Conservation (phyloP, 2,797 vertebrate species). For the Bucorvus abyssinicus region DNA sequence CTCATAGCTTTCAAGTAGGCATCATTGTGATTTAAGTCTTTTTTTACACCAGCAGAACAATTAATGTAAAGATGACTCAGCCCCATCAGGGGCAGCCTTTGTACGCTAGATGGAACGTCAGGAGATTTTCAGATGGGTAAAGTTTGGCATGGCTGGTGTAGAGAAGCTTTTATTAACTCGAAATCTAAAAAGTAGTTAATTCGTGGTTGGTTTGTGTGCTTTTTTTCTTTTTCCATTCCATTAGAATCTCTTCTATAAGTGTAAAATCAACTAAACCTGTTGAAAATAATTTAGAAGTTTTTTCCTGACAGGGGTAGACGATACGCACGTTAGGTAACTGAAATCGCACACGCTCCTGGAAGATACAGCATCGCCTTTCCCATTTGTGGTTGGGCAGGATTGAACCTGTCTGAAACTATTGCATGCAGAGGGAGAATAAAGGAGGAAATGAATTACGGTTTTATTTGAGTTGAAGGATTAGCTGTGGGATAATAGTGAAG, state of each 20-base stretch:
- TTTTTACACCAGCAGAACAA: not conserved
- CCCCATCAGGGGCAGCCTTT: not conserved
- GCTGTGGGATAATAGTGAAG: constrained; percentile 13
- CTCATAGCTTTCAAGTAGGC: not conserved
- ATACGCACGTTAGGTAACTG: constrained; percentile 22
- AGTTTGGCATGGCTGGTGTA: not conserved
- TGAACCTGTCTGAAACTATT: constrained; percentile 56
- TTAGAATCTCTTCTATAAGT: not conserved
- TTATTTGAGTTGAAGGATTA: constrained; percentile 61
- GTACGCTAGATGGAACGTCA: not conserved
- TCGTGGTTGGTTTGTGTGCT: not conserved
- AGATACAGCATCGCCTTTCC: not conserved
- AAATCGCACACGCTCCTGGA: not conserved
- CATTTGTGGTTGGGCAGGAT: constrained; percentile 18
- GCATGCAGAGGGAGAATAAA: not conserved
- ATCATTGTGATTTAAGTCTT: not conserved
- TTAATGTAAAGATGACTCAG: not conserved
- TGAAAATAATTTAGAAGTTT: not conserved
- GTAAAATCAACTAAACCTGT: constrained; percentile 1
- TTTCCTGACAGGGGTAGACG: not conserved
- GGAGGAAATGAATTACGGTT: constrained; percentile 41
- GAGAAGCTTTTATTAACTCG: not conserved
- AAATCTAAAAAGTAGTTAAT: not conserved
- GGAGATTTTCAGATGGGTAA: not conserved
- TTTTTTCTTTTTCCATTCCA: not conserved